phyloP scores from a whole-genome alignment of 2,888 invertebrate genomes.

The Dioctria linearis region DNA sequence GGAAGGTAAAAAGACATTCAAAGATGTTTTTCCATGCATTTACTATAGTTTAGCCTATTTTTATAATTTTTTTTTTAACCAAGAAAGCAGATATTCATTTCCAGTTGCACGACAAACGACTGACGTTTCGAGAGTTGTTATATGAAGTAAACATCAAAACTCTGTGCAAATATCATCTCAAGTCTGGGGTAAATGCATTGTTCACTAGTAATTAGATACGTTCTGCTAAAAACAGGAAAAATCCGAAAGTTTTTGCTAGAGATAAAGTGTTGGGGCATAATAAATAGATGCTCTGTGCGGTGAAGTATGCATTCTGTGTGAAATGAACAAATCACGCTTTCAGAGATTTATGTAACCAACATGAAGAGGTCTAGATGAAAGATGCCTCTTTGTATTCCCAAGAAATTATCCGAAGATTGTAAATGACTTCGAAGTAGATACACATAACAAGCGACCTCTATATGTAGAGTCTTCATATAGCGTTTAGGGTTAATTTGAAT shows the following conservation, averaged over 20 bases:
- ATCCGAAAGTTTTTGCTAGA: slow-evolving; percentile 20
- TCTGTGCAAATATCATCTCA: slow-evolving; percentile 23
- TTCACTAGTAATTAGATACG: slow-evolving; percentile 48
- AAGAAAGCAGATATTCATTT: no score
- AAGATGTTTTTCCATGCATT: slow-evolving; percentile 7
- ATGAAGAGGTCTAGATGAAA: slow-evolving; percentile 7
- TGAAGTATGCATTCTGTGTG: slow-evolving; percentile 35
- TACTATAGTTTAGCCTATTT: no score
- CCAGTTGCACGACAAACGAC: no score
- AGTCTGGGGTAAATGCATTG: slow-evolving; percentile 27
- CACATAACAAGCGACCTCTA: not conserved
- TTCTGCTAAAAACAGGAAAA: slow-evolving; percentile 44
- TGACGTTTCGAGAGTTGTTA: not conserved
- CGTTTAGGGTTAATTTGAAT: no score
- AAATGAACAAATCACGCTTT: slow-evolving; percentile 48
- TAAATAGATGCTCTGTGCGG: slow-evolving; percentile 35
- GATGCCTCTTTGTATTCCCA: slow-evolving; percentile 39
- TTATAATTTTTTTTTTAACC: no score
- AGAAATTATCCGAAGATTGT: slow-evolving; percentile 32
- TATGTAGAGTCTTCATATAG: no score
- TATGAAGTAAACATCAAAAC: slow-evolving; percentile 6
- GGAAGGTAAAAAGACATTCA: not conserved
- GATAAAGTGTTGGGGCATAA: slow-evolving; percentile 38
- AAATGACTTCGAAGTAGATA: slow-evolving; percentile 39
- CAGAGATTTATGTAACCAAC: not conserved